These are phyloP conservation scores for Tragelaphus scriptus DNA, from an alignment of 2,113 vertebrate species.

Conservation along the genomic window DNA sequence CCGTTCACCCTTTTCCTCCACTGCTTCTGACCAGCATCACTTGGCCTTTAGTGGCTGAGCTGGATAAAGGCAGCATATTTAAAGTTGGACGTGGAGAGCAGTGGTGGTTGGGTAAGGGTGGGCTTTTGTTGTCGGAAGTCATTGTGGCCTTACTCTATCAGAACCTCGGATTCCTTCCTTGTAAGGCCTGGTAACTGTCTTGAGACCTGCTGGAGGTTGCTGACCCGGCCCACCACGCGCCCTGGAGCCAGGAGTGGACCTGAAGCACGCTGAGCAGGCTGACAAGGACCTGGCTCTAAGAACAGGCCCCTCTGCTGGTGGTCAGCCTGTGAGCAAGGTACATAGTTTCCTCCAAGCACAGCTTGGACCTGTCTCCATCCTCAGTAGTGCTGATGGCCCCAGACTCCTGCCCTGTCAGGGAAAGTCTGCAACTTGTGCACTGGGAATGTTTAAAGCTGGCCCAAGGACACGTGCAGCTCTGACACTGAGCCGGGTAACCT, in stretches of 20 bases:
- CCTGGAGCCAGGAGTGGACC: not conserved
- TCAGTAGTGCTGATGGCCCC: not conserved
- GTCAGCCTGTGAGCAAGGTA: not conserved
- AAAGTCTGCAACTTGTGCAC: not conserved
- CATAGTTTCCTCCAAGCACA: not conserved
- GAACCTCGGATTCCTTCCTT: not conserved
- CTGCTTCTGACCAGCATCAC: not conserved
- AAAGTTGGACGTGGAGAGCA: not conserved
- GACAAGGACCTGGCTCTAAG: not conserved
- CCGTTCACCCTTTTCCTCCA: not conserved
- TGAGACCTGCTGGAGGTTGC: not conserved
- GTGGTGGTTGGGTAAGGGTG: not conserved
- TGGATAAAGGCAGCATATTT: not conserved
- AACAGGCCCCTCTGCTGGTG: not conserved
- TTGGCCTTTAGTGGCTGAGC: not conserved
- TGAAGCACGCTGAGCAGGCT: not conserved
- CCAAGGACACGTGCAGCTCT: not conserved
- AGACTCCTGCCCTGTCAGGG: not conserved
- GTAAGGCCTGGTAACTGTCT: not conserved
- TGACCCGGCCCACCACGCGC: no score
- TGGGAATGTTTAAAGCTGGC: not conserved
- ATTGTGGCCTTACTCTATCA: not conserved
- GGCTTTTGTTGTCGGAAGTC: not conserved
- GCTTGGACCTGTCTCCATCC: not conserved
- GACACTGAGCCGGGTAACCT: not conserved